Evolutionary conservation across 2,113 vertebrate genomes (phyloP), one percentile per base, ranked within the genome.

Genomic region (Gavialis gangeticus): DNA sequence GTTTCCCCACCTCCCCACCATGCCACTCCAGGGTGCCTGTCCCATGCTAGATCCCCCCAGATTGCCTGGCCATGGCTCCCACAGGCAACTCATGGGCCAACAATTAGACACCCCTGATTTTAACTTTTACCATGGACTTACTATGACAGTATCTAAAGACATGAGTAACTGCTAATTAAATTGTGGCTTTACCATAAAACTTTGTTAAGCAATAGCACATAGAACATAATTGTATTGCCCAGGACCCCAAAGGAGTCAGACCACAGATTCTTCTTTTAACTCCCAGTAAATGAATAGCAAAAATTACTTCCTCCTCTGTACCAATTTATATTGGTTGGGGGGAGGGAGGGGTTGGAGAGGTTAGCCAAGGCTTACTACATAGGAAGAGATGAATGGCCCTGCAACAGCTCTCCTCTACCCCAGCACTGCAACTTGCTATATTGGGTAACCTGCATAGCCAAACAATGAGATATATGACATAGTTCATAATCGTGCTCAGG

Each of bases 391-490:
- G 67, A 22, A 85, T 76, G 15, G 57, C 3, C 15, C 25, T 46
- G 54, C 4, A 67, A 30, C 25, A 0, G 58, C 60, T 82, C 75
- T 34, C 79, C 67, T n/a, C 90, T 34, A 71, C 21, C 6, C 4
- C 58, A 80, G 57, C 57, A 59, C 27, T 12, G 28, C 10, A 46
- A 46, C 8, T 4, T 15, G 2, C 46, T n/a, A 27, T 24, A 63
- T 46, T 0, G 0, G 79, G 46, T 24, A 82, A 30, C 16, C 2
- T 0, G 17, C 24, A 56, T 1, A 67, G 56, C 18, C 71, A 69
- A 34, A 18, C 30, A 34, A 34, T 19, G n/a, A 27, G 25, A 16
- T 12, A 46, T 30, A 21, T 18, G 60, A 62, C 30, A 60, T 22
- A 46, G 21, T 4, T 27, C 22, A 46, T 4, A 73, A 46, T 46